Evolutionary conservation across 2,113 vertebrate species (phyloP).

Genomic region (Tricholaema leucomelas): DNA sequence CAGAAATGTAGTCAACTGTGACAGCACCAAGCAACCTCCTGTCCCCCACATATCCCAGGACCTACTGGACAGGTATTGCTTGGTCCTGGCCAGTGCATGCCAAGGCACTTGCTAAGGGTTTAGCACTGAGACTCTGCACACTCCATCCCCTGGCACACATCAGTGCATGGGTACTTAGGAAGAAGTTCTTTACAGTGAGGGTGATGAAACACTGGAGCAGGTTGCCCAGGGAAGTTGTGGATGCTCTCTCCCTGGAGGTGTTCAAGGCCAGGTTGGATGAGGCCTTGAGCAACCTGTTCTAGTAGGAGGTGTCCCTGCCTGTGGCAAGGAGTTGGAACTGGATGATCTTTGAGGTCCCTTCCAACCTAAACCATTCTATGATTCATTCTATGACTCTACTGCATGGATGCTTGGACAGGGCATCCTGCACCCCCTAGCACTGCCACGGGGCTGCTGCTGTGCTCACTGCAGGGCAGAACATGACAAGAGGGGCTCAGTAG

Average conservation of each 20-base stretch:
- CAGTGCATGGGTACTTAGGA: accelerated
- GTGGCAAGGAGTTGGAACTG: too few relatives aligned
- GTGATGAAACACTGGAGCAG: too few relatives aligned
- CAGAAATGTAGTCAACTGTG: neutral
- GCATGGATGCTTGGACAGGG: neutral
- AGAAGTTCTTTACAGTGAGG: too few relatives aligned
- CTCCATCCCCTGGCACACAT: neutral
- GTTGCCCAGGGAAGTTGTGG: too few relatives aligned
- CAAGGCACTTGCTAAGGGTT: neutral
- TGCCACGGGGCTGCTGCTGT: too few relatives aligned
- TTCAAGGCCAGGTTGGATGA: too few relatives aligned
- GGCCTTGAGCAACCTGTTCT: too few relatives aligned
- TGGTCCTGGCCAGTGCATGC: neutral
- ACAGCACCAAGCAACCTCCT: neutral
- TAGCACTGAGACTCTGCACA: accelerated
- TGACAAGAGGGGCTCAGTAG: neutral
- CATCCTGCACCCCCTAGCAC: neutral
- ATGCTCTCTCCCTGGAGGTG: too few relatives aligned
- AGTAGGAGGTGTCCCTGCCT: too few relatives aligned
- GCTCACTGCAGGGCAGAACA: neutral
- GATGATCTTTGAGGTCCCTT: too few relatives aligned
- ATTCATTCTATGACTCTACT: too few relatives aligned
- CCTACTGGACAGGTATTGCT: neutral
- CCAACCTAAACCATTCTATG: too few relatives aligned
- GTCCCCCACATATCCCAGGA: neutral